Percentiles rank a stretch among this genome's conserved stretches.
Evolutionary conservation across 2,797 vertebrate species (phyloP).

Genomic region (Pitangus sulphuratus): DNA sequence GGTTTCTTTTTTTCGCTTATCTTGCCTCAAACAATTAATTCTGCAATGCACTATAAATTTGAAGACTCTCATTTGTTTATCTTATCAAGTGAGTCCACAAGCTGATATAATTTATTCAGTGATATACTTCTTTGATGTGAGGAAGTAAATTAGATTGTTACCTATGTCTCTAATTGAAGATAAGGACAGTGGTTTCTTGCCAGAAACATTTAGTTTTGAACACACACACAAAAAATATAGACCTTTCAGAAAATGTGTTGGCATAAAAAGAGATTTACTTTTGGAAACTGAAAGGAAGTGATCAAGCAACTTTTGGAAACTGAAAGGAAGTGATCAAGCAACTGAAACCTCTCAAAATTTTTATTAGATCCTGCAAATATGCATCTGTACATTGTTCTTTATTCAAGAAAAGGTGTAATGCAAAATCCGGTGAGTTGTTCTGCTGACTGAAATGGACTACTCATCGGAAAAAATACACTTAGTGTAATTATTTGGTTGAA

Average conservation of each 20-base stretch:
- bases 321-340: neutral
- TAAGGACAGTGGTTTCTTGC: neutral
- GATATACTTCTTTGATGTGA: neutral
- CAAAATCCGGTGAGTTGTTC: accelerated
- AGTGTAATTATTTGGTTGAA: neutral
- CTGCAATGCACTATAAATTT: neutral
- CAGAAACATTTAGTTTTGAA: neutral
- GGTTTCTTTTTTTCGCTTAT: neutral
- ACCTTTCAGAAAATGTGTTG: neutral
- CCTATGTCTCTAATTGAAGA: neutral
- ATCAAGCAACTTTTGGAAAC: neutral
- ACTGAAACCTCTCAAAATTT: neutral
- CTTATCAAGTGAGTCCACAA: neutral
- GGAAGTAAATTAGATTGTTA: neutral
- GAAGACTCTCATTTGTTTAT: neutral
- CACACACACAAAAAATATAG: neutral
- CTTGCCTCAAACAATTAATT: neutral
- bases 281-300: too few relatives aligned
- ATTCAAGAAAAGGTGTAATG: neutral
- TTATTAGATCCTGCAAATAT: neutral
- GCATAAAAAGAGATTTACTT: neutral
- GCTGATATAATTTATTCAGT: neutral
- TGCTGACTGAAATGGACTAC: neutral
- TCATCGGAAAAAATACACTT: neutral
- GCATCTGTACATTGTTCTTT: neutral